Percentiles rank a stretch among this genome's conserved stretches.
These are phyloP conservation scores for Lithobates pipiens DNA, from an alignment of 2,797 vertebrate genomes.

Conservation along the genomic window DNA sequence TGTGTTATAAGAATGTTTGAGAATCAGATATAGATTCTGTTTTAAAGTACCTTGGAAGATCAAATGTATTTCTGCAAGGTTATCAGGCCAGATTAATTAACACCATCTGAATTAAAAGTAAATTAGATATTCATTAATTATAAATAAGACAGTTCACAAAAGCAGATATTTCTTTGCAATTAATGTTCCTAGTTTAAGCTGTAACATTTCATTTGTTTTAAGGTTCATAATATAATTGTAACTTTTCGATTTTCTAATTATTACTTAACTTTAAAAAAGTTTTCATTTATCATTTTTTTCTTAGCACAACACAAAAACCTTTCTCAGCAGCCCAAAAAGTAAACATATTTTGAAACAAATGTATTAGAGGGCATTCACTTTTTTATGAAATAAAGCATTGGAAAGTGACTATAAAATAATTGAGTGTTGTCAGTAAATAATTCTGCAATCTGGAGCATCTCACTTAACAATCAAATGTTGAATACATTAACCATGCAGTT, in stretches of 20 bases:
- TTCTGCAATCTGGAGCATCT: background rate
- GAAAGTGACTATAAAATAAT: background rate
- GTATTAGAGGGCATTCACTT: too few relatives aligned
- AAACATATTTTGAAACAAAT: background rate
- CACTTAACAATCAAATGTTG: too few relatives aligned
- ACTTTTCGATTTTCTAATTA: background rate
- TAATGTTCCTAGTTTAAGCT: background rate
- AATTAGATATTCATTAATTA: slow-evolving; percentile 46
- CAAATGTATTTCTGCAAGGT: slow-evolving; percentile 29
- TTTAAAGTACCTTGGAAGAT: slow-evolving; percentile 21
- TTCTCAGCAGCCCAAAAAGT: background rate
- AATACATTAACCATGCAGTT: too few relatives aligned
- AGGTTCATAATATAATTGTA: background rate
- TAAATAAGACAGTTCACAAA: slow-evolving; percentile 22
- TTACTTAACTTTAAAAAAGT: too few relatives aligned
- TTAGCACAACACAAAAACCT: too few relatives aligned
- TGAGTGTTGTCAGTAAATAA: background rate
- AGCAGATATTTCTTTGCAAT: background rate
- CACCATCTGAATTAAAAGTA: slow-evolving; percentile 24
- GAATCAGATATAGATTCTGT: background rate
- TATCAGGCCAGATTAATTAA: slow-evolving; percentile 42
- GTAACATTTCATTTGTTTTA: background rate
- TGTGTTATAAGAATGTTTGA: background rate
- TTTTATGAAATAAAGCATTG: too few relatives aligned
- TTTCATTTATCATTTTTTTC: too few relatives aligned